phyloP scores from a whole-genome alignment of 2,888 invertebrate genomes.

The Bursaphelenchus okinawaensis region DNA sequence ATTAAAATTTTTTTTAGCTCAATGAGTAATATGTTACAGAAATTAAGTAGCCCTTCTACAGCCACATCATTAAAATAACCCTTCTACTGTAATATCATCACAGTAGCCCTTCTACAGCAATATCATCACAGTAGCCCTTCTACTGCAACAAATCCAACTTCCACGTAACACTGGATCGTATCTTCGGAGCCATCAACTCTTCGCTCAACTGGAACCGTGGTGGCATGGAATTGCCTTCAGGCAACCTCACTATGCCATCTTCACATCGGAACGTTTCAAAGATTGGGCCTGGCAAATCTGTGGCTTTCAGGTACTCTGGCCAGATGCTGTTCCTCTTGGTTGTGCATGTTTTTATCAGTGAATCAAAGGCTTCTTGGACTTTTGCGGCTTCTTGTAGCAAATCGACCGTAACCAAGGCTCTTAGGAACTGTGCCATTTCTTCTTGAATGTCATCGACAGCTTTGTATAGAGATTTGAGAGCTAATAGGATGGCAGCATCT shows the following conservation, averaged over 20 bases:
- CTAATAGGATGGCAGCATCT: conserved; percentile 42
- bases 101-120: no score
- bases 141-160: conserved; percentile 27
- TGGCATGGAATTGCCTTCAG: conserved; percentile 36
- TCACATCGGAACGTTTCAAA: conserved; percentile 35
- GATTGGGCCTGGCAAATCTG: conserved; percentile 43
- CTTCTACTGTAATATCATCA: no score
- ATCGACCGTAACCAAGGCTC: conserved; percentile 32
- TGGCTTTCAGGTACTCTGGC: conserved; percentile 37
- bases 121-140: no score
- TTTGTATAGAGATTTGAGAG: conserved; percentile 31
- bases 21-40: no score
- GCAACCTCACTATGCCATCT: conserved; percentile 36
- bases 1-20: no score
- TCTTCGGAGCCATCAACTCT: conserved; percentile 36
- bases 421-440: conserved; percentile 34
- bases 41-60: no score
- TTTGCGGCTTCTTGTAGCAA: conserved; percentile 21
- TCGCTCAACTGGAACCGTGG: conserved; percentile 25
- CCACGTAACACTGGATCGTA: conserved; percentile 26
- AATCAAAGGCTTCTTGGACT: conserved; percentile 23
- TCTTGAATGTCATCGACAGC: conserved; percentile 23
- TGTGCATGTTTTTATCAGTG: conserved; percentile 17
- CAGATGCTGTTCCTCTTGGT: conserved; percentile 28
- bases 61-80: no score